These are phyloP conservation scores for Drosophila helvetica DNA, from an alignment of 2,888 invertebrate genomes.

Conservation along the genomic window DNA sequence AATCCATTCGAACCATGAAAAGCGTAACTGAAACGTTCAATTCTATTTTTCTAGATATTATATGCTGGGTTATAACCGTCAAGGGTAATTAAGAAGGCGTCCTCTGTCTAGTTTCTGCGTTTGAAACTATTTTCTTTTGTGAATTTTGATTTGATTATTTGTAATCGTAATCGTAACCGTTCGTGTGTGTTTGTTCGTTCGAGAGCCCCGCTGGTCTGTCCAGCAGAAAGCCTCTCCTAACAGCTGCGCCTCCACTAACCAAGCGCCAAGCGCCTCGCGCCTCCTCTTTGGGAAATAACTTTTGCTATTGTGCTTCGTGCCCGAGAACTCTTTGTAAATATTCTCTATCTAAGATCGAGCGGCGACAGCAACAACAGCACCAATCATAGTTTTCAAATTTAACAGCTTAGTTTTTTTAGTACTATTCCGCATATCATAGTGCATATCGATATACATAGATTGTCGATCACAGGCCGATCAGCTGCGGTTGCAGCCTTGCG, in stretches of 20 bases:
- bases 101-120: constrained; percentile 34
- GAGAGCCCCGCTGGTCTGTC: constrained; percentile 8
- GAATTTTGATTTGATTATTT: constrained; percentile 40
- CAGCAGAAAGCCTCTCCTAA: background rate
- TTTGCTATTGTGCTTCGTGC: constrained; percentile 27
- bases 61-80: constrained; percentile 84
- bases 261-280: constrained; percentile 4
- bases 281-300: constrained; percentile 13
- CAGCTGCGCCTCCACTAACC: constrained; percentile 33
- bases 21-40: constrained; percentile 69
- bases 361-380: constrained; percentile 3
- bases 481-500: constrained; percentile 12
- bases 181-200: constrained; percentile 31
- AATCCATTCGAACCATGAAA: constrained; percentile 24
- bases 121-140: constrained; percentile 48
- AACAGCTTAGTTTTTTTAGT: constrained; percentile 15
- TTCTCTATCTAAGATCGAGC: constrained; percentile 13
- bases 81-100: constrained; percentile 82
- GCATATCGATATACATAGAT: background rate
- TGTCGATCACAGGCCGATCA: constrained; percentile 35
- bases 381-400: constrained; percentile 20
- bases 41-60: constrained; percentile 83
- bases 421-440: too few relatives aligned
- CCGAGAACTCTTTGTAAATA: constrained; percentile 29
- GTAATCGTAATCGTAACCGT: constrained; percentile 34